Evolutionary conservation across 2,113 vertebrate species (phyloP), one percentile per base, ranked within the genome.

Genomic region (Lathamus discolor): DNA sequence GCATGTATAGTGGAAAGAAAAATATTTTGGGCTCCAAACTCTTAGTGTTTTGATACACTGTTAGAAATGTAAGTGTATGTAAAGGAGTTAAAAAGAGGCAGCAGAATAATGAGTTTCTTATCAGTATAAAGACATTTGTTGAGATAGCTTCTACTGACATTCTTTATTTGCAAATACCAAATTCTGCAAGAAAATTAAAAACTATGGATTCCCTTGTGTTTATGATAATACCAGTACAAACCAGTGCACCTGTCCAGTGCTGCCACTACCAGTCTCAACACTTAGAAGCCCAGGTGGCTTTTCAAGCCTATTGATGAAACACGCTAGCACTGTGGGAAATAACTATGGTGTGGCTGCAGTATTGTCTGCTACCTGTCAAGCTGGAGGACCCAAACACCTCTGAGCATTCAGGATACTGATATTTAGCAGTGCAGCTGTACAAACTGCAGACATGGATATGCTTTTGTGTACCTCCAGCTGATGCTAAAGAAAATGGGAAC

Each of bases 401-500:
- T 64, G 75, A 51, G 7, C 35, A 17, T 33, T 49, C 15, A 54
- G 14, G 54, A 51, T 61, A 2, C 46, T 83, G 75, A 59, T 86
- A 61, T 14, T 90, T 44, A 78, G 44, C 69, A 29, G 61, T 43
- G 70, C 69, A 54, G 41, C 46, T 70, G 41, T 43, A 12, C 87
- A 76, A 93, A 72, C 29, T 33, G 28, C 43, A 92, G 72, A 66
- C 89, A 64, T 62, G 59, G 2, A 2, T 67, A 9, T 3, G 3
- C n/a, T 76, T 51, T 63, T 79, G 41, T 82, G 16, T 63, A 66
- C 28, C 63, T 46, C 81, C 86, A 89, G 74, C 69, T 94, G 74
- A 82, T 89, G 81, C 80, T 67, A 25, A 82, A 91, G 83, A 82
- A 93, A 89, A 85, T 69, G 80, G 48, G 73, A 92, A 83, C 28